These are phyloP conservation scores for Axinella damicornis DNA, from an alignment of 37 sponge, comb jelly and placozoan species.

Conservation along the genomic window DNA sequence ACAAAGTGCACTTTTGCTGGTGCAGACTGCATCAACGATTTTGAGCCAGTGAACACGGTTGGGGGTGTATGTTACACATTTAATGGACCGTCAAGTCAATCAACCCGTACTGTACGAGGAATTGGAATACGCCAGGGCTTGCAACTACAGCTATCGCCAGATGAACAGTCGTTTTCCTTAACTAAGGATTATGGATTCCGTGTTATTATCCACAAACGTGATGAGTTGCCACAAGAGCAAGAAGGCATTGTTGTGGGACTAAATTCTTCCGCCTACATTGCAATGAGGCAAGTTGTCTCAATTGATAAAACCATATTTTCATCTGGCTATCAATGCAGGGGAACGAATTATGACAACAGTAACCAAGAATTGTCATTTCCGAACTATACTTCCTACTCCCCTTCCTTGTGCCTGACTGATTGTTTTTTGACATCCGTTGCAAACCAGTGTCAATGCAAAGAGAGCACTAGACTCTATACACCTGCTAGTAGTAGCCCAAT, in stretches of 20 bases:
- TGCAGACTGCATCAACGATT: conserved; percentile 5
- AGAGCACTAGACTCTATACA: conserved; percentile 2
- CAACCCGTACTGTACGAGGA: conserved; percentile 1
- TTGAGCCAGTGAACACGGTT: conserved; percentile 5
- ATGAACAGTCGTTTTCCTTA: background rate
- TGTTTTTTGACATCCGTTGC: conserved; percentile 4
- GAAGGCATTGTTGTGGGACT: conserved; percentile 6
- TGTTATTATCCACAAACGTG: background rate
- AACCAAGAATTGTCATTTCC: background rate
- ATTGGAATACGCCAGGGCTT: background rate
- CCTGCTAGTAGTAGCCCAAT: background rate
- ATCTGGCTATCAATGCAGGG: background rate
- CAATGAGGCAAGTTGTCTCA: conserved; percentile 9
- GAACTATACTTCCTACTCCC: conserved; percentile 9
- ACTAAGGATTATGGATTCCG: background rate
- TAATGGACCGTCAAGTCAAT: background rate
- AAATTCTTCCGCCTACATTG: background rate
- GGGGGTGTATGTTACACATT: conserved; percentile 13
- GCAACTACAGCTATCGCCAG: conserved; percentile 4
- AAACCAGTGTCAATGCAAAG: background rate
- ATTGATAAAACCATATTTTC: conserved; percentile 8
- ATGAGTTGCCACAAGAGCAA: conserved; percentile 1
- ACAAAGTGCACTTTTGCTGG: background rate
- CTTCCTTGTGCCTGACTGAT: conserved; percentile 4
- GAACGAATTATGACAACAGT: background rate